Evolutionary conservation across 2,797 vertebrate genomes (phyloP).

Genomic region (Sebastes iracundus): DNA sequence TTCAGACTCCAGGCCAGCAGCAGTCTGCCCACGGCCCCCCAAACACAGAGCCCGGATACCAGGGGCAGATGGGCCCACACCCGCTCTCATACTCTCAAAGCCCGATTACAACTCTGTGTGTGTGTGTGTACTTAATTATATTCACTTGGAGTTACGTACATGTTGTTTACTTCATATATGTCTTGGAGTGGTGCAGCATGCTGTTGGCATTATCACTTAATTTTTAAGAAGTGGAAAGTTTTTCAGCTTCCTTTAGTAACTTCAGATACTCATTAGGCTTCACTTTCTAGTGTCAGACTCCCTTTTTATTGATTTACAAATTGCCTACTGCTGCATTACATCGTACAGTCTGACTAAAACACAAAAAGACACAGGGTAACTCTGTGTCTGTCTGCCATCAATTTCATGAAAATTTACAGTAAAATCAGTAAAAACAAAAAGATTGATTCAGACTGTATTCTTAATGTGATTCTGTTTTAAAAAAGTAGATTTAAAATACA

Average conservation of each 20-base stretch:
- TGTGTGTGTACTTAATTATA: neutral
- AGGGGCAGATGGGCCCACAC: slow-evolving; percentile 61
- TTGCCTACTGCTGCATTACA: neutral
- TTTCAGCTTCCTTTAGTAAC: neutral
- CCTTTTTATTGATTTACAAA: neutral
- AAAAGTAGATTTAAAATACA: neutral
- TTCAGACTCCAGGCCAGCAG: slow-evolving; percentile 54
- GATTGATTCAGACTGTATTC: neutral
- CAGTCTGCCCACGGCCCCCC: slow-evolving; percentile 42
- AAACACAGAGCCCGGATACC: slow-evolving; percentile 59
- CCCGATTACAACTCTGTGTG: slow-evolving; percentile 50
- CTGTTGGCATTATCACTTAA: neutral
- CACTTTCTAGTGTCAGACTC: neutral
- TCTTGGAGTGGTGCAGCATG: neutral
- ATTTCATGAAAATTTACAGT: neutral
- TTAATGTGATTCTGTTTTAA: neutral
- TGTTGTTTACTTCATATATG: slow-evolving; percentile 2
- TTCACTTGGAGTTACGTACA: slow-evolving; percentile 6
- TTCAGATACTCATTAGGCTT: neutral
- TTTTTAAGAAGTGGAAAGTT: neutral
- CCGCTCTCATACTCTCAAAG: slow-evolving; percentile 41
- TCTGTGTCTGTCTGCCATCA: neutral
- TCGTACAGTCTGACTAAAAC: neutral
- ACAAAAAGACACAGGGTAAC: neutral
- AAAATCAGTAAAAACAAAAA: neutral